These are phyloP conservation scores for Syndactyla subalaris DNA, from an alignment of 2,797 vertebrate genomes.

Conservation along the genomic window DNA sequence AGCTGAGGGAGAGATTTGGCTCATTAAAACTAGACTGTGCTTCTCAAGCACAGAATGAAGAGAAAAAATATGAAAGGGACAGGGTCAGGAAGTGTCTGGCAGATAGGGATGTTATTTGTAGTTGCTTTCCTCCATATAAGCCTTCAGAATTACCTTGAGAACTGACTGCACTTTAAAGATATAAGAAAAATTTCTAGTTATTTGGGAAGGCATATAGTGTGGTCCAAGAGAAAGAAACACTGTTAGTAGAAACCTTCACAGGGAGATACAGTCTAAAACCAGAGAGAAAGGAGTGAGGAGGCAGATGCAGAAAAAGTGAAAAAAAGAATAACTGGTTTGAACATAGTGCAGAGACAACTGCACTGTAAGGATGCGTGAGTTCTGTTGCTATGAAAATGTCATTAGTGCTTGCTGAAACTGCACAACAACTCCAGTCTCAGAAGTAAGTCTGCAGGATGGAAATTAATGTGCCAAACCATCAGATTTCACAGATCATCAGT, in stretches of 20 bases:
- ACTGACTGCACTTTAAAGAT: background rate
- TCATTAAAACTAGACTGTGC: background rate
- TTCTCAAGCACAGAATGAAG: background rate
- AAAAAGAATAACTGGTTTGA: background rate
- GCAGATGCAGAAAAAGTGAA: background rate
- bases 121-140: background rate
- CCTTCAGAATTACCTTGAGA: background rate
- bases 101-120: background rate
- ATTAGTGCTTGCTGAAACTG: background rate
- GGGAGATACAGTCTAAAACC: background rate
- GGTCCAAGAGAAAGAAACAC: background rate
- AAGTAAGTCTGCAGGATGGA: background rate
- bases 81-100: background rate
- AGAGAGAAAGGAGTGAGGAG: background rate
- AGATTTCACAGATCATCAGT: background rate
- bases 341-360: fast-evolving
- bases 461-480: background rate
- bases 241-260: background rate
- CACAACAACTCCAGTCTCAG: background rate
- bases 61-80: background rate
- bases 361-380: background rate
- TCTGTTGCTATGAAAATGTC: background rate
- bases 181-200: background rate
- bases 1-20: background rate
- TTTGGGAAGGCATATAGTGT: background rate